phyloP scores from a whole-genome alignment of 1,140 invertebrate genomes.

The Caenorhabditis brenneri region DNA sequence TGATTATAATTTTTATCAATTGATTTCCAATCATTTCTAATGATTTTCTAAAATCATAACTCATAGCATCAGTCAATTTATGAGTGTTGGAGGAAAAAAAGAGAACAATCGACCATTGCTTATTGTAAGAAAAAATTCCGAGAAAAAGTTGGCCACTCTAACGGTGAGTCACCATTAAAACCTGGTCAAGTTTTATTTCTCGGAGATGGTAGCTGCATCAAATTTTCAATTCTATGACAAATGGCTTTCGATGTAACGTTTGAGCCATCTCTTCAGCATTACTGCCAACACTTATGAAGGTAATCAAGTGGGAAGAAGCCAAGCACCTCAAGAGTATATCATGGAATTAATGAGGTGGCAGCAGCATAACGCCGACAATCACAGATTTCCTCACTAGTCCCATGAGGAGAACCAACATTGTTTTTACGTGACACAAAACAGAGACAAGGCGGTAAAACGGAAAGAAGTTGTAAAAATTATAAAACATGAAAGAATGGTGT shows the following conservation, averaged over 20 bases:
- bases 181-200: constrained; percentile 21
- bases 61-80: too few relatives aligned
- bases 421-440: neutral
- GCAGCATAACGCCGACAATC: constrained; percentile 23
- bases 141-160: neutral
- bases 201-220: neutral
- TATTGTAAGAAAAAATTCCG: neutral
- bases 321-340: constrained; percentile 42
- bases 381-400: neutral
- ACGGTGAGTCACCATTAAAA: neutral
- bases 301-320: constrained; percentile 40
- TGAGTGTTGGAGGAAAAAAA: too few relatives aligned
- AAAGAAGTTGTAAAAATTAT: neutral
- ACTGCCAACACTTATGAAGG: constrained; percentile 32
- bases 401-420: neutral
- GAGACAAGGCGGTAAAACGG: neutral
- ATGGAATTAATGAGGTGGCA: constrained; percentile 33
- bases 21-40: too few relatives aligned
- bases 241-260: constrained; percentile 37
- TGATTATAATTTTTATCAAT: too few relatives aligned
- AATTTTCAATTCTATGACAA: constrained; percentile 4
- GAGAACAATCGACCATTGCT: too few relatives aligned
- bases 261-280: neutral
- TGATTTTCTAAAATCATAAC: too few relatives aligned
- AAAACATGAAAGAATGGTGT: neutral